These are phyloP conservation scores for Sinonovacula constricta DNA, from an alignment of 1,140 invertebrate genomes.

Conservation along the genomic window DNA sequence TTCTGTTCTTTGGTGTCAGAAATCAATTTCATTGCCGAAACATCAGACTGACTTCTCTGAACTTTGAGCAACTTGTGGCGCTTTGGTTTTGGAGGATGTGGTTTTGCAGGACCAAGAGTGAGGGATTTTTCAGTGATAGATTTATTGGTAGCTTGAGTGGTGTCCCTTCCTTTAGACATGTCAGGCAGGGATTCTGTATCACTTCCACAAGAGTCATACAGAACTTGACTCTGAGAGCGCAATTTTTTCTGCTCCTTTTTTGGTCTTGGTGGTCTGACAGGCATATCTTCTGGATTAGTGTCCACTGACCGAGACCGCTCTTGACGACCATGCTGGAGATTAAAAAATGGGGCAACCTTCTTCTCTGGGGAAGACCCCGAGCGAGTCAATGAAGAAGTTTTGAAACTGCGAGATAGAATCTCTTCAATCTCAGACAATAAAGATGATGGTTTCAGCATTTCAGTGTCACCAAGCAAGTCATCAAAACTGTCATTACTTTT, in stretches of 20 bases:
- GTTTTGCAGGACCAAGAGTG: conserved; percentile 38
- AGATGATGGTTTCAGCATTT: conserved; percentile 40
- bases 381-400: conserved; percentile 38
- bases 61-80: conserved; percentile 43
- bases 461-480: conserved; percentile 33
- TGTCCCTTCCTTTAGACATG: conserved; percentile 19
- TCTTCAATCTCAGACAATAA: conserved; percentile 52
- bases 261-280: conserved; percentile 36
- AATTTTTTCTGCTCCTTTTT: conserved; percentile 40
- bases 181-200: conserved; percentile 50
- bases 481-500: conserved; percentile 18
- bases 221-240: conserved; percentile 16
- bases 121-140: conserved; percentile 28
- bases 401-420: conserved; percentile 47
- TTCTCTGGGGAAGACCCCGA: conserved; percentile 44
- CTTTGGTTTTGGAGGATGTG: conserved; percentile 51
- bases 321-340: background rate
- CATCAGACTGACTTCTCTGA: conserved; percentile 50
- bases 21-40: conserved; percentile 37
- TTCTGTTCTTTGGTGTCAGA: conserved; percentile 25
- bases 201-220: conserved; percentile 42
- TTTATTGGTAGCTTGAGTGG: conserved; percentile 1
- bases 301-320: conserved; percentile 39
- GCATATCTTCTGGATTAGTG: background rate
- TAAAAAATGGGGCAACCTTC: conserved; percentile 21